phyloP scores from a whole-genome alignment of 2,797 vertebrate species.

The Gymnothorax javanicus region DNA sequence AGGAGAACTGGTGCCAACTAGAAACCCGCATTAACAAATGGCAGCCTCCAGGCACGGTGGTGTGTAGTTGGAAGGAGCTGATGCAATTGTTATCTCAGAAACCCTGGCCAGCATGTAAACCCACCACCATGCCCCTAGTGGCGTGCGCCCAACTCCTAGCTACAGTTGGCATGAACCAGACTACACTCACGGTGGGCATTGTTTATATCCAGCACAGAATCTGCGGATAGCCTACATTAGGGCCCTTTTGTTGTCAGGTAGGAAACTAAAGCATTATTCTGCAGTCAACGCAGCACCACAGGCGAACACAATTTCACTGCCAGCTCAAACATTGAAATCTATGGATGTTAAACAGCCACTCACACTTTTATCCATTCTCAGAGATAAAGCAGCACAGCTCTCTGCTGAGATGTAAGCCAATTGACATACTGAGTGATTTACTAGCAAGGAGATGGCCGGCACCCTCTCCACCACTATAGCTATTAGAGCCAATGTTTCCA shows the following conservation, averaged over 20 bases:
- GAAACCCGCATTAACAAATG: background rate
- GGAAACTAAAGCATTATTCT: background rate
- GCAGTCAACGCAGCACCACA: background rate
- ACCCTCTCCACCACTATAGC: background rate
- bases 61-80: background rate
- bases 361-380: background rate
- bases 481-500: background rate
- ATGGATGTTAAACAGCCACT: background rate
- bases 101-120: background rate
- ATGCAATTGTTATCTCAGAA: background rate
- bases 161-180: background rate
- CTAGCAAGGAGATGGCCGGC: background rate
- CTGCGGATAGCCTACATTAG: background rate
- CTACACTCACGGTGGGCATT: background rate
- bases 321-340: background rate
- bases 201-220: background rate
- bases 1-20: background rate
- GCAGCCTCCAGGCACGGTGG: background rate
- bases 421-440: background rate
- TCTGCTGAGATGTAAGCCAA: slow-evolving; percentile 5
- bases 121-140: background rate
- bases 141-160: background rate
- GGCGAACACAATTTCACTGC: background rate
- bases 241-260: background rate
- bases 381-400: background rate